phyloP scores from a whole-genome alignment of 2,113 vertebrate genomes.

The Pelusios castaneus region DNA sequence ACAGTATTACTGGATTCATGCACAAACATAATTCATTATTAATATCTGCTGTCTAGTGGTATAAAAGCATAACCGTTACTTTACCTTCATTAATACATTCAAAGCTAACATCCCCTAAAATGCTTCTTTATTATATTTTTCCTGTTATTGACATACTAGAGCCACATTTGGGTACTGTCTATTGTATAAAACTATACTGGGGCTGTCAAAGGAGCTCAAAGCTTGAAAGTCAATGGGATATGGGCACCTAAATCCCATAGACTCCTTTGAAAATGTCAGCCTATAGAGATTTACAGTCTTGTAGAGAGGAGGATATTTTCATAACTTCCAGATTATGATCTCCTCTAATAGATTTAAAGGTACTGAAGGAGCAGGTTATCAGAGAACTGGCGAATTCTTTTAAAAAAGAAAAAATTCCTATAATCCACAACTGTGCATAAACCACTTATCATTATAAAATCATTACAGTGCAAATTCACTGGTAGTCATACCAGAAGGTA shows the following conservation, averaged over 20 bases:
- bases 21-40: not conserved
- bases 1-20: conserved; percentile 9
- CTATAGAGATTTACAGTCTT: not conserved
- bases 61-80: not conserved
- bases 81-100: not conserved
- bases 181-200: not conserved
- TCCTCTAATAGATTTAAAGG: not conserved
- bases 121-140: not conserved
- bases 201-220: not conserved
- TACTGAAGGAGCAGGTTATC: not conserved
- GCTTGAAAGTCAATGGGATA: not conserved
- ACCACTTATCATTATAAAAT: not conserved
- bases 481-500: too few species aligned
- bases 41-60: not conserved
- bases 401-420: not conserved
- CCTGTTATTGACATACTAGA: not conserved
- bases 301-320: not conserved
- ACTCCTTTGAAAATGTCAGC: not conserved
- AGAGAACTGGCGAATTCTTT: not conserved
- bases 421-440: not conserved
- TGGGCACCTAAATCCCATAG: not conserved
- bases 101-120: not conserved
- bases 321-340: not conserved
- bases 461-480: not conserved
- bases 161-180: not conserved